A percentile compares a stretch with the other conserved stretches of the same genome.
Conservation (phyloP, 2,113 vertebrate species). For the Trochalopteron elliotii region DNA sequence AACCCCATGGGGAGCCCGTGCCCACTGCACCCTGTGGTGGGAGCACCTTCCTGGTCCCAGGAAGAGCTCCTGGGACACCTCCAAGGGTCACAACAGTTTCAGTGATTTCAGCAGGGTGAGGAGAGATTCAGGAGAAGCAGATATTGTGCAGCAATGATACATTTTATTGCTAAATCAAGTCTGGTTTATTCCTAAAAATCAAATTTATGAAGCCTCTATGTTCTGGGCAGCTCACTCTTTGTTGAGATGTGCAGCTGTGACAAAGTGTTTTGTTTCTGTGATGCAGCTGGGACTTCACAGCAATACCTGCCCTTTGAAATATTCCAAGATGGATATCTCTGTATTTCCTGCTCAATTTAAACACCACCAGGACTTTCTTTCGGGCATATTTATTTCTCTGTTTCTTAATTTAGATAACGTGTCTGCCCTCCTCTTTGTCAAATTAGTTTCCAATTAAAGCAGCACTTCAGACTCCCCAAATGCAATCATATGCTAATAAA, state of each 20-base stretch:
- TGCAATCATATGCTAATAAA: slow-evolving; percentile 23
- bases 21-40: not conserved
- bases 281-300: not conserved
- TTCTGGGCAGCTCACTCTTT: not conserved
- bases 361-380: not conserved
- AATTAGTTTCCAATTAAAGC: slow-evolving; percentile 32
- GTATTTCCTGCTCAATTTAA: not conserved
- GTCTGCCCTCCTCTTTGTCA: not conserved
- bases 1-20: rapidly evolving
- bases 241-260: not conserved
- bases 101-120: not conserved
- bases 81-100: not conserved
- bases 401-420: slow-evolving; percentile 9
- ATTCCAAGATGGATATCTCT: not conserved
- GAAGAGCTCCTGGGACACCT: not conserved
- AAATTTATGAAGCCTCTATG: not conserved
- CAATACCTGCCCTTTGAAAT: not conserved
- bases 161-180: not conserved
- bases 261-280: not conserved
- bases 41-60: not conserved
- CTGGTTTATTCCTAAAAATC: not conserved
- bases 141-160: not conserved
- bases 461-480: slow-evolving; percentile 2
- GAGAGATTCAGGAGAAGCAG: not conserved
- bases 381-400: not conserved